These are phyloP conservation scores for Drosophila eohydei DNA, from an alignment of 2,888 invertebrate genomes.

Conservation along the genomic window DNA sequence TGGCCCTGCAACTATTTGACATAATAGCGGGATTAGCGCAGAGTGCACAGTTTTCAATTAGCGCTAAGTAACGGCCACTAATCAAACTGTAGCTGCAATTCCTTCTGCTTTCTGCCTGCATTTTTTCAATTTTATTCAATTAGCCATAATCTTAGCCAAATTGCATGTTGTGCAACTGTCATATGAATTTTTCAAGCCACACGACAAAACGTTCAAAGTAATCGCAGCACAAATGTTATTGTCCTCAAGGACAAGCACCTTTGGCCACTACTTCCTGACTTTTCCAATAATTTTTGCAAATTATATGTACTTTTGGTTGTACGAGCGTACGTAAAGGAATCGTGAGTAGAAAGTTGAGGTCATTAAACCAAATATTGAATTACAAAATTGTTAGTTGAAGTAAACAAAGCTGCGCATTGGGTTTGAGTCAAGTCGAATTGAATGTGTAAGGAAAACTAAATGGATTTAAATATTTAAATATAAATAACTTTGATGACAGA, in stretches of 20 bases:
- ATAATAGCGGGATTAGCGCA: constrained; percentile 61
- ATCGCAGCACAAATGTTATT: constrained; percentile 36
- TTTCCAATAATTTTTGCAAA: constrained; percentile 6
- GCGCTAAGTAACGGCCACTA: constrained; percentile 49
- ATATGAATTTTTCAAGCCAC: constrained; percentile 55
- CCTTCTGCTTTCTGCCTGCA: constrained; percentile 26
- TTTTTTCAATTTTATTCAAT: constrained; percentile 57
- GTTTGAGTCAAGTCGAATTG: neutral
- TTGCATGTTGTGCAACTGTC: constrained; percentile 46
- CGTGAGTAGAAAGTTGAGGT: neutral
- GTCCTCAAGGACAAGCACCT: constrained; percentile 55
- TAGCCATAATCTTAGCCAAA: constrained; percentile 50
- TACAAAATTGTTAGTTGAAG: neutral
- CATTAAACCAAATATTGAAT: constrained; percentile 8
- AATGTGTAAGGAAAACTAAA: neutral
- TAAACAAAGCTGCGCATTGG: neutral
- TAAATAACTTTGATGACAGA: neutral
- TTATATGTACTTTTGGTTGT: constrained; percentile 3
- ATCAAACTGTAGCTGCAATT: constrained; percentile 49
- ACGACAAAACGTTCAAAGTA: constrained; percentile 20
- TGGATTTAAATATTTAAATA: neutral
- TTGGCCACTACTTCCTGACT: constrained; percentile 11
- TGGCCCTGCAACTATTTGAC: constrained; percentile 64
- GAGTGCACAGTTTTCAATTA: constrained; percentile 67
- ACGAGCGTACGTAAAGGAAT: neutral